Percentiles rank a stretch among this genome's conserved stretches.
Conservation (phyloP, 2,888 invertebrate species). For the Apamea monoglypha region DNA sequence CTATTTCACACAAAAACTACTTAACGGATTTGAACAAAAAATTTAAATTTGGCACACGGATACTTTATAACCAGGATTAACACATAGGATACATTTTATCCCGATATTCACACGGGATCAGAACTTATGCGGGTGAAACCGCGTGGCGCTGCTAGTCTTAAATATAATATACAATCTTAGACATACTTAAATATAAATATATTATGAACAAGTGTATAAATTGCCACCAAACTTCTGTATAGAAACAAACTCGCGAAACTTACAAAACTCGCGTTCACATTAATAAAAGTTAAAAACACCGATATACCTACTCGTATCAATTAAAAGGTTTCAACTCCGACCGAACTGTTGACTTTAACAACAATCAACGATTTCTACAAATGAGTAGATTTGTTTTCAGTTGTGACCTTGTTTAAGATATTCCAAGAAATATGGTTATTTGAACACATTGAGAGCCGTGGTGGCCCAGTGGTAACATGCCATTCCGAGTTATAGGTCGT, state of each 20-base stretch:
- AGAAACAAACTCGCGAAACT: constrained; percentile 13
- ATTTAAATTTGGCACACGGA: too few relatives aligned
- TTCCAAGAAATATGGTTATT: neutral
- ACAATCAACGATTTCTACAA: constrained; percentile 15
- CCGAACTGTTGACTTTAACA: constrained; percentile 10
- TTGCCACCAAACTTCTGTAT: constrained; percentile 1
- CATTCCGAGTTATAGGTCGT: too few relatives aligned
- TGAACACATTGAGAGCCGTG: neutral
- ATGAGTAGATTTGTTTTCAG: neutral
- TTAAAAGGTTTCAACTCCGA: constrained; percentile 39
- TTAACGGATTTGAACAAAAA: too few relatives aligned
- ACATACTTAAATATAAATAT: too few relatives aligned
- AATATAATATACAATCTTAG: too few relatives aligned
- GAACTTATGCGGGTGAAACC: too few relatives aligned
- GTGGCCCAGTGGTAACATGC: too few relatives aligned
- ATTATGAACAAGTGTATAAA: neutral
- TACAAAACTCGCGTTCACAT: constrained; percentile 23
- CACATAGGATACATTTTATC: too few relatives aligned
- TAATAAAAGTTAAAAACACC: constrained; percentile 58
- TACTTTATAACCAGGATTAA: too few relatives aligned
- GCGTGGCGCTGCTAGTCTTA: too few relatives aligned
- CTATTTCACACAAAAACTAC: too few relatives aligned
- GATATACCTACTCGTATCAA: constrained; percentile 57
- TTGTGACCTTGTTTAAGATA: neutral
- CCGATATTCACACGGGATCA: too few relatives aligned